These are phyloP conservation scores for Callimico goeldii DNA, from an alignment of 2,797 vertebrate genomes.

Conservation along the genomic window DNA sequence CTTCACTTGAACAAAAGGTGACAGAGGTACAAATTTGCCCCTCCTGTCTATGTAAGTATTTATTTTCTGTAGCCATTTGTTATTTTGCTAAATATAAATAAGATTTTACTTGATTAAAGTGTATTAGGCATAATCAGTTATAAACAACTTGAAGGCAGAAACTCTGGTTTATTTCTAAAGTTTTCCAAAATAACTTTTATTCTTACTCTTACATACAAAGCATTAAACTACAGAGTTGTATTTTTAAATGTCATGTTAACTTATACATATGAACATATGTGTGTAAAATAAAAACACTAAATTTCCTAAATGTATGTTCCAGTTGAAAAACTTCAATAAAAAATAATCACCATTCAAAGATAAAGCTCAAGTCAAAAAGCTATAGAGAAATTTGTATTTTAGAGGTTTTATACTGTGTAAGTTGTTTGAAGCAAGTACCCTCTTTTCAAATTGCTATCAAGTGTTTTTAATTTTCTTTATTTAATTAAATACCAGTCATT, in stretches of 20 bases:
- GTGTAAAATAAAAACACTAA: background rate
- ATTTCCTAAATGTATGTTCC: background rate
- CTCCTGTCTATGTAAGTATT: background rate
- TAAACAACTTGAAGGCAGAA: background rate
- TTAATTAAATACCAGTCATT: background rate
- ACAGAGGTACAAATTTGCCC: background rate
- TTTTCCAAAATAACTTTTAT: background rate
- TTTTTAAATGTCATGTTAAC: background rate
- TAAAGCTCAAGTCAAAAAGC: background rate
- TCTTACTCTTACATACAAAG: background rate
- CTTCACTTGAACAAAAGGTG: background rate
- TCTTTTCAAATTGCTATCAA: background rate
- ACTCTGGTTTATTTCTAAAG: slow-evolving; percentile 1
- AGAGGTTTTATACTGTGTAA: background rate
- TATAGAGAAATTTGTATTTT: background rate
- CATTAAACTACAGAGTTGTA: background rate
- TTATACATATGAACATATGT: background rate
- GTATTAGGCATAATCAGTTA: background rate
- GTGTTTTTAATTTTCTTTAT: background rate
- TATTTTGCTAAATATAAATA: slow-evolving; percentile 6
- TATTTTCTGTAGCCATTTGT: background rate
- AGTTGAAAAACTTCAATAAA: background rate
- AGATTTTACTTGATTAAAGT: background rate
- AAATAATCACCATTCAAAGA: slow-evolving; percentile 15
- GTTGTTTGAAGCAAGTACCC: background rate